These are phyloP conservation scores for Proales similis DNA, from an alignment of 1,140 invertebrate species.

Conservation along the genomic window DNA sequence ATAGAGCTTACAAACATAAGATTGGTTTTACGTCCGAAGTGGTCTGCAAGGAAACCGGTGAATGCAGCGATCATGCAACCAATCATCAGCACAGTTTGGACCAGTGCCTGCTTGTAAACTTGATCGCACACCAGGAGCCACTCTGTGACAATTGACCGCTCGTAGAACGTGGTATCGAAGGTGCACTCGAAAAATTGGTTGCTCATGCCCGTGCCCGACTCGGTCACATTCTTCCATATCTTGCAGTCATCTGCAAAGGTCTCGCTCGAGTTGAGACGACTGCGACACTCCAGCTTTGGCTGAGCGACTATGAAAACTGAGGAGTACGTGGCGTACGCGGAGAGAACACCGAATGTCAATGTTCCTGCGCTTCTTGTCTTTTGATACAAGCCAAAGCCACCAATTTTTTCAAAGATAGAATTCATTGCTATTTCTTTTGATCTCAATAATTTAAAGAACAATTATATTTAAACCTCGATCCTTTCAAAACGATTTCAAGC, in stretches of 20 bases:
- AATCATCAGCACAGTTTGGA: too few relatives aligned
- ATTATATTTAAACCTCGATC: too few relatives aligned
- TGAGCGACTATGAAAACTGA: conserved; percentile 1
- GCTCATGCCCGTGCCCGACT: too few relatives aligned
- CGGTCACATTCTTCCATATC: too few relatives aligned
- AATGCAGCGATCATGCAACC: too few relatives aligned
- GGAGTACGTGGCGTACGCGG: not conserved
- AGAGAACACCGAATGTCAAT: not conserved
- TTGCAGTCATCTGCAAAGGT: too few relatives aligned
- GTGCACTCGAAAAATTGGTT: not conserved
- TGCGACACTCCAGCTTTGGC: not conserved
- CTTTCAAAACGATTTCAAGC: too few relatives aligned
- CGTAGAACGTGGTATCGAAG: not conserved
- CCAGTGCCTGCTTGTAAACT: not conserved
- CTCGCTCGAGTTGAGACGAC: too few relatives aligned
- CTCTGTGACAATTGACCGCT: not conserved
- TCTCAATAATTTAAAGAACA: too few relatives aligned
- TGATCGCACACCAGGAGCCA: conserved; percentile 1
- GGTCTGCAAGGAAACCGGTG: too few relatives aligned
- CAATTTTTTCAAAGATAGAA: not conserved
- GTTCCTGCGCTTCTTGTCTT: not conserved
- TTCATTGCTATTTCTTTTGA: too few relatives aligned
- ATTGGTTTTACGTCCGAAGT: too few relatives aligned
- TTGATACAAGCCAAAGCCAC: not conserved
- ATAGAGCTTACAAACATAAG: not conserved